Evolutionary conservation across 2,888 invertebrate species (phyloP), one percentile per base, ranked within the genome.

Genomic region (Drosophila neoperkinsi): DNA sequence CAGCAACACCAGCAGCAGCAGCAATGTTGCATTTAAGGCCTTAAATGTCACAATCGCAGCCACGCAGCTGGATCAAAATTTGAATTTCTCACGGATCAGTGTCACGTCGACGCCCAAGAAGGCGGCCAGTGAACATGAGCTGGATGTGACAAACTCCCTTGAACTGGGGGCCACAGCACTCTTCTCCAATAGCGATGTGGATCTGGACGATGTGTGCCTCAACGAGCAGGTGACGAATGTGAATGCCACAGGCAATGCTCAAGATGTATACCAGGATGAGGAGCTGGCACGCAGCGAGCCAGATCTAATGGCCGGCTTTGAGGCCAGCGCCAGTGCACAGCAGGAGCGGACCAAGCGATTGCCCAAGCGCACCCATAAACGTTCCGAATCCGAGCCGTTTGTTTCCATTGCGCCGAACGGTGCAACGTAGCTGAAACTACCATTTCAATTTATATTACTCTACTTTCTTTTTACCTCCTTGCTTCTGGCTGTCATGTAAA

Each of bases 181-280:
- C 72, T 97, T 97, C 92, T 97, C 97, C 2, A 98, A 98, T 91
- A 97, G 97, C 90, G 96, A 97, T 16, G 97, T 97, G 3, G 97
- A 96, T 90, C 93, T 97, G 58, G 96, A 97, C 84, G 97, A 96
- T 86, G 96, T 97, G 9, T 96, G 96, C 81, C 94, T 98, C 16
- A 97, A 97, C 91, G 97, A 97, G 86, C 96, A 96, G 84, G 92
- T 96, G 94, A 80, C 94, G 7, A 78, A 80, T 10, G 68, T 64
- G 13, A 81, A 72, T 56, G 10, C 93, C 0, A 70, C 61, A 3
- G 63, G 55, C 10, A 43, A 33, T 52, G 53, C 21, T 7, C 75
- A 77, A 31, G 82, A 76, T 2, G 80, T 88, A 7, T 92, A 92
- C 63, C 91, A 92, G 33, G 92, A 92, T 25, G 92, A 92, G 65